phyloP scores from a whole-genome alignment of 2,797 vertebrate species.

The Salarias fasciatus region DNA sequence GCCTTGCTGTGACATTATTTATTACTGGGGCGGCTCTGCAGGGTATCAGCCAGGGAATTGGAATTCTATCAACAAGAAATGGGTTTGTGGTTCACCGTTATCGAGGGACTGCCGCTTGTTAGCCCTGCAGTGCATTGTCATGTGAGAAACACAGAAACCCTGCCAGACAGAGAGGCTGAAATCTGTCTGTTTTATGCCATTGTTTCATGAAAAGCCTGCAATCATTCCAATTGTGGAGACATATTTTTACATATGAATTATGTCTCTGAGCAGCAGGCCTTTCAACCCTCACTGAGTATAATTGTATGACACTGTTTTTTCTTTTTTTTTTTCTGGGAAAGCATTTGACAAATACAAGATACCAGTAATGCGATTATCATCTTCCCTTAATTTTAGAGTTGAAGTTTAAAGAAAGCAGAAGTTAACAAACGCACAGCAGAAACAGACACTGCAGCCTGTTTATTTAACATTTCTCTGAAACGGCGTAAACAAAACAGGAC shows the following conservation, averaged over 20 bases:
- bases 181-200: conserved; percentile 19
- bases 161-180: conserved; percentile 40
- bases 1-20: conserved; percentile 54
- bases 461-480: background rate
- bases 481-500: background rate
- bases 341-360: background rate
- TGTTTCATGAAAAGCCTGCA: conserved; percentile 4
- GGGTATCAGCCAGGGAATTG: conserved; percentile 54
- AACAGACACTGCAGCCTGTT: background rate
- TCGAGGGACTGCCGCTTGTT: conserved; percentile 51
- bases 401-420: conserved; percentile 29
- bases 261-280: conserved; percentile 3
- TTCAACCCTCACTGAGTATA: background rate
- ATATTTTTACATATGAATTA: conserved; percentile 9
- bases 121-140: conserved; percentile 45
- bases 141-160: conserved; percentile 34
- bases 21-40: conserved; percentile 67
- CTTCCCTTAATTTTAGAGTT: conserved; percentile 26
- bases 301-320: conserved; percentile 1
- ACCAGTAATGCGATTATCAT: conserved; percentile 7
- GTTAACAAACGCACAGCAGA: background rate
- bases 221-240: background rate
- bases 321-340: background rate
- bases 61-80: conserved; percentile 70
- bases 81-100: conserved; percentile 78